Conservation (phyloP, 1,140 invertebrate genomes). For the Arion vulgaris region DNA sequence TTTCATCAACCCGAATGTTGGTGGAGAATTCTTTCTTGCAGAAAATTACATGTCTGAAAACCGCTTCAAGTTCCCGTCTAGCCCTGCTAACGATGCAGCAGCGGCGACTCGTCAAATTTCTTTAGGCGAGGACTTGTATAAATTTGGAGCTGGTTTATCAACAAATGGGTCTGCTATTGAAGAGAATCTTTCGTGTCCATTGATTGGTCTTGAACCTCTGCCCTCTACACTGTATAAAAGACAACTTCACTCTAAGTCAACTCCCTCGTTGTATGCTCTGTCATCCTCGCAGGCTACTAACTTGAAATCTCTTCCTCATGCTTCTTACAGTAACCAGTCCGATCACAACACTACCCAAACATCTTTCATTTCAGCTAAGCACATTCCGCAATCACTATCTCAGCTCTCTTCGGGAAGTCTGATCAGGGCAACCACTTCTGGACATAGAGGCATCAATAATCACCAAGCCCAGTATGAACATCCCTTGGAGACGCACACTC, state of each 20-base stretch:
- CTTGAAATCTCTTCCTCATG: neutral
- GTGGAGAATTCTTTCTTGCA: conserved; percentile 26
- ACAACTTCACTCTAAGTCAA: neutral
- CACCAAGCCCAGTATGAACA: neutral
- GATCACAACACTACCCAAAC: neutral
- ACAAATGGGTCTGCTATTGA: neutral
- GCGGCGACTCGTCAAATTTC: neutral
- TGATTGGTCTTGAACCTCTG: neutral
- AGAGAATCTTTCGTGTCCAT: neutral
- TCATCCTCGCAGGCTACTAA: neutral
- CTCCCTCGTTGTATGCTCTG: neutral
- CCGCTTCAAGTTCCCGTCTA: conserved; percentile 22
- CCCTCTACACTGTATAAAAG: neutral
- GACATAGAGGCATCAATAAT: neutral
- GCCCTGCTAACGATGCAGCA: neutral
- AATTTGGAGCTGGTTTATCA: neutral
- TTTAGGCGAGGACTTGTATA: neutral
- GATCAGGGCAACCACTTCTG: neutral
- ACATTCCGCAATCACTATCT: neutral
- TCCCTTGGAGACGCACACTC: neutral
- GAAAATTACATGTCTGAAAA: conserved; percentile 32
- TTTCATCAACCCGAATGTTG: conserved; percentile 6
- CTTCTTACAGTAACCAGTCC: neutral
- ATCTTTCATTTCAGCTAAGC: neutral
- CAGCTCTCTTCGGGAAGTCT: neutral